Evolutionary conservation across 2,797 vertebrate species (phyloP).

Genomic region (Perodicticus potto): DNA sequence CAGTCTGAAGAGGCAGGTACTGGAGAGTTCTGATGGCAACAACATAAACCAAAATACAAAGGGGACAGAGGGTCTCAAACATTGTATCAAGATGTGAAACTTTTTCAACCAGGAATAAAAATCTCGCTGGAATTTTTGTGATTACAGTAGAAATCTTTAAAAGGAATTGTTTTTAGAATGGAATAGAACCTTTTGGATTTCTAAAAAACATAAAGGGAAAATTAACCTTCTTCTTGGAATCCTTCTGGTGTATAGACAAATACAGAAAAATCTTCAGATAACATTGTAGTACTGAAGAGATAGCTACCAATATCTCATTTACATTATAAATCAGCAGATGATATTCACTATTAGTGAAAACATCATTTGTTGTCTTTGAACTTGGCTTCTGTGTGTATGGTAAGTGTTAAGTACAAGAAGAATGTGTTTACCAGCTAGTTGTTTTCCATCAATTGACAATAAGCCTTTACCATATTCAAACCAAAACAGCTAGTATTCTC

Average conservation of each 20-base stretch:
- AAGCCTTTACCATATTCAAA: background rate
- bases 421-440: background rate
- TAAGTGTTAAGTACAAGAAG: background rate
- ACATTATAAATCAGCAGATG: conserved; percentile 16
- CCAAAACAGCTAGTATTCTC: background rate
- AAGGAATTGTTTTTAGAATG: background rate
- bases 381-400: background rate
- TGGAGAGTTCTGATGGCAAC: background rate
- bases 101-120: background rate
- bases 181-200: background rate
- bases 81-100: background rate
- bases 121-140: background rate
- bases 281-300: background rate
- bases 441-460: background rate
- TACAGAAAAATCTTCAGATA: background rate
- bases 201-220: conserved; percentile 30
- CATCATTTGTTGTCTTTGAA: background rate
- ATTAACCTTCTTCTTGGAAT: conserved; percentile 1
- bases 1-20: background rate
- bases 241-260: background rate
- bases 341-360: background rate
- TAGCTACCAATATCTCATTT: background rate
- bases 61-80: background rate
- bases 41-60: background rate
- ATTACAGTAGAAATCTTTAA: conserved; percentile 22